These are phyloP conservation scores for Triplophysa rosa DNA, from an alignment of 2,113 vertebrate genomes.

Conservation along the genomic window DNA sequence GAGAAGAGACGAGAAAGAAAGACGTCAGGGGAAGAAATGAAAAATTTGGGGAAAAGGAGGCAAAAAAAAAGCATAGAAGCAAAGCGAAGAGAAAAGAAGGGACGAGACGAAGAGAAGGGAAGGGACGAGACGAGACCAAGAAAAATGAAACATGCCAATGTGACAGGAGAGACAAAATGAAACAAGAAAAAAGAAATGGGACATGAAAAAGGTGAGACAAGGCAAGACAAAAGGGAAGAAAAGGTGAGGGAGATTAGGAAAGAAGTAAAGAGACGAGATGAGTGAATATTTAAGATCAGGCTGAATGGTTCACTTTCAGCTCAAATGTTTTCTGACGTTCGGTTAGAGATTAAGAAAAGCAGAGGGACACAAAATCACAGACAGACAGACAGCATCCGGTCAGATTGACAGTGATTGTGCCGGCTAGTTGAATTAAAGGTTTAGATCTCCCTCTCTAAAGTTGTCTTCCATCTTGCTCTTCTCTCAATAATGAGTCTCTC, in stretches of 20 bases:
- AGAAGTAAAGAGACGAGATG: neutral
- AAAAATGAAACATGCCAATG: neutral
- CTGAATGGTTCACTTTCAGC: neutral
- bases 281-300: neutral
- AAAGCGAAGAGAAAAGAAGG: neutral
- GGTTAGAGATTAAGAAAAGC: neutral
- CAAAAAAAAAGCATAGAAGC: neutral
- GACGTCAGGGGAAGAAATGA: neutral
- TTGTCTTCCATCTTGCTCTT: neutral
- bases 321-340: neutral
- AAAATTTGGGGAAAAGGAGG: neutral
- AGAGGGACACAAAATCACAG: neutral
- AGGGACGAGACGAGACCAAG: neutral
- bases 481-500: constrained; percentile 23
- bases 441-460: neutral
- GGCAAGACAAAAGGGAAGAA: neutral
- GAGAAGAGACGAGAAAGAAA: neutral
- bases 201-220: neutral
- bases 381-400: neutral
- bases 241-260: neutral
- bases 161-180: neutral
- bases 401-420: neutral
- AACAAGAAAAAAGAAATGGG: constrained; percentile 14
- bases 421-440: neutral
- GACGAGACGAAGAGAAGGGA: neutral